Evolutionary conservation across 2,888 invertebrate genomes (phyloP).

Genomic region (Parnassius glacialis): DNA sequence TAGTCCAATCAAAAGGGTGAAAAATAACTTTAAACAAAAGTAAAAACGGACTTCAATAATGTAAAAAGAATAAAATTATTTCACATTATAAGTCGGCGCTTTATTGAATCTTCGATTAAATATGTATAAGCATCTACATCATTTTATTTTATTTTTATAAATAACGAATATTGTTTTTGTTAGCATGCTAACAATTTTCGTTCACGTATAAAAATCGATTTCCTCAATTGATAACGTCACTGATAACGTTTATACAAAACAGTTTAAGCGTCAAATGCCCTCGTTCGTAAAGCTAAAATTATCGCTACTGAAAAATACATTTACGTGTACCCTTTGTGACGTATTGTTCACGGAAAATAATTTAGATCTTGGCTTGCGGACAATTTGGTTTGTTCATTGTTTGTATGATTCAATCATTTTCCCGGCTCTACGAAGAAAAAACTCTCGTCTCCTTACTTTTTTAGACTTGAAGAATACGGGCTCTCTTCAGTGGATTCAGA

Average conservation of each 20-base stretch:
- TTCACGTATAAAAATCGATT: slow-evolving; percentile 7
- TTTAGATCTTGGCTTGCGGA: slow-evolving; percentile 38
- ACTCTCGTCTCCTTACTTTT: no score
- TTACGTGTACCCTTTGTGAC: not conserved
- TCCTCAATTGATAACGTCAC: slow-evolving; percentile 6
- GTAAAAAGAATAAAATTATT: no score
- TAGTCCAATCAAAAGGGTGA: no score
- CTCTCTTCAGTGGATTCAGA: no score
- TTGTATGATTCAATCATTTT: slow-evolving; percentile 7
- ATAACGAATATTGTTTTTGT: not conserved
- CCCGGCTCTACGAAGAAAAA: not conserved
- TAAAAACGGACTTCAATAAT: no score
- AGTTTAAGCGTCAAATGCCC: slow-evolving; percentile 9
- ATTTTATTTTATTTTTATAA: not conserved
- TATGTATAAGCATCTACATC: no score
- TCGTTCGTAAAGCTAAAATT: slow-evolving; percentile 30
- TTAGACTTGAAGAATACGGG: no score
- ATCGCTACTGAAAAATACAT: slow-evolving; percentile 24
- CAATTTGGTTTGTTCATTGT: slow-evolving; percentile 24
- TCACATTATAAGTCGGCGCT: no score
- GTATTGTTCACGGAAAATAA: slow-evolving; percentile 33
- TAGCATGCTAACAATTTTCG: not conserved
- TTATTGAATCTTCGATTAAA: no score
- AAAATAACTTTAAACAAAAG: no score
- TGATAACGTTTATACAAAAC: slow-evolving; percentile 7